Percentiles rank a stretch among this genome's conserved stretches.
These are phyloP conservation scores for Falcaria lacertinaria DNA, from an alignment of 2,888 invertebrate species.

Conservation along the genomic window DNA sequence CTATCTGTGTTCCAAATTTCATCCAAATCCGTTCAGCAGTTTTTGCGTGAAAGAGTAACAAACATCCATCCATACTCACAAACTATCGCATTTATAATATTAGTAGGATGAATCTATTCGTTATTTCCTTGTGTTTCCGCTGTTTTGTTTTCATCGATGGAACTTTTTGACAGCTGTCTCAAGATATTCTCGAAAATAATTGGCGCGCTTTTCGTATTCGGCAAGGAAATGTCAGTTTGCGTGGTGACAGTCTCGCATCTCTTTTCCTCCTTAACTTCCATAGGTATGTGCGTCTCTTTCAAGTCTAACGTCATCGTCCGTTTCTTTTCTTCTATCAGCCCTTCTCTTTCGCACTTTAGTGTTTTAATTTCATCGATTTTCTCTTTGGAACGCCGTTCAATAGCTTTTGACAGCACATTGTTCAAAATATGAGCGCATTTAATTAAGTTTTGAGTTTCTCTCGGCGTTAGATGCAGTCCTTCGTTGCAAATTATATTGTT, in stretches of 20 bases:
- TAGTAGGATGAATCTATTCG: too few species aligned
- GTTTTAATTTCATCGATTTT: slow-evolving; percentile 12
- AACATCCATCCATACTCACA: too few species aligned
- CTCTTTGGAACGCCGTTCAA: slow-evolving; percentile 50
- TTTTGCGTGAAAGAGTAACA: too few species aligned
- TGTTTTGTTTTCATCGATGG: slow-evolving; percentile 44
- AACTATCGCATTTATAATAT: too few species aligned
- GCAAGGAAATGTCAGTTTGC: slow-evolving; percentile 70
- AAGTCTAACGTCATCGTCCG: slow-evolving; percentile 55
- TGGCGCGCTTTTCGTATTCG: slow-evolving; percentile 72
- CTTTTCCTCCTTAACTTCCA: slow-evolving; percentile 43
- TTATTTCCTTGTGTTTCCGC: slow-evolving; percentile 8
- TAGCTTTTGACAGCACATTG: slow-evolving; percentile 55
- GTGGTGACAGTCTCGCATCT: slow-evolving; percentile 58
- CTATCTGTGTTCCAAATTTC: too few species aligned
- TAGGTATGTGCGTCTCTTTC: slow-evolving; percentile 53
- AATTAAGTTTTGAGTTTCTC: slow-evolving; percentile 64
- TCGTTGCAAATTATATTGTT: slow-evolving; percentile 55
- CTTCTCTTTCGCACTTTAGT: slow-evolving; percentile 23
- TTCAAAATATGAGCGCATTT: slow-evolving; percentile 68
- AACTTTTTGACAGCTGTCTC: slow-evolving; percentile 59
- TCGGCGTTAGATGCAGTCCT: slow-evolving; percentile 55
- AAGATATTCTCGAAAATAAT: slow-evolving; percentile 69
- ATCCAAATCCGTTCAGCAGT: too few species aligned
- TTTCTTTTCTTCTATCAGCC: slow-evolving; percentile 39